Conservation (phyloP, 2,888 invertebrate species). For the Blastobasis adustella region DNA sequence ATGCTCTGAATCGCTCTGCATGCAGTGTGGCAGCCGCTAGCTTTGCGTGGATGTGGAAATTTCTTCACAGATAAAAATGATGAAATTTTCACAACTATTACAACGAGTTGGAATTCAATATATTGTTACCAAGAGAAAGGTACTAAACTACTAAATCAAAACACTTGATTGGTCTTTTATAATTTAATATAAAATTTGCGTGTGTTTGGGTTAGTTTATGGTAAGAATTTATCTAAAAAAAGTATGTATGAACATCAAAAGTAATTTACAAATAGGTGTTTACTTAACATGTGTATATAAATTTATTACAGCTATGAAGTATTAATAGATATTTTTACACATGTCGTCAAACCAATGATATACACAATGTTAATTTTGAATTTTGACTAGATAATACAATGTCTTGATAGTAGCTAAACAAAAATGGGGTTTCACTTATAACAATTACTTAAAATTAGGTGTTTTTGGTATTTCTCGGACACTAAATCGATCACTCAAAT, state of each 20-base stretch:
- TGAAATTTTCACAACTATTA: slow-evolving; percentile 5
- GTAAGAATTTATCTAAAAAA: slow-evolving; percentile 44
- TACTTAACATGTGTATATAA: neutral
- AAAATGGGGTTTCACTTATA: neutral
- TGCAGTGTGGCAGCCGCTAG: slow-evolving; percentile 14
- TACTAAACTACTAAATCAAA: slow-evolving; percentile 73
- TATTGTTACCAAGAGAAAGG: slow-evolving; percentile 32
- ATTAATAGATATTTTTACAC: neutral
- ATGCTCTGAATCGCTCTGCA: slow-evolving; percentile 37
- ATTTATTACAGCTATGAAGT: neutral
- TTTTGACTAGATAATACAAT: slow-evolving; percentile 7
- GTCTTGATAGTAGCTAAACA: neutral
- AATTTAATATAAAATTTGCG: slow-evolving; percentile 65
- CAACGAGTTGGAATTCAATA: no score
- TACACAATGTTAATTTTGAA: slow-evolving; percentile 8
- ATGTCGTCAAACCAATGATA: slow-evolving; percentile 4
- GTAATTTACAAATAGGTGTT: slow-evolving; percentile 2
- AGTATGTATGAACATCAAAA: slow-evolving; percentile 12
- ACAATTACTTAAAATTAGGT: slow-evolving; percentile 1
- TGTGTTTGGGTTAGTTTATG: slow-evolving; percentile 50
- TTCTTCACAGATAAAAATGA: slow-evolving; percentile 12
- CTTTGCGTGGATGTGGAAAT: slow-evolving; percentile 14
- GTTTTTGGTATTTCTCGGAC: slow-evolving; percentile 16
- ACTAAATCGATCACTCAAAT: slow-evolving; percentile 35
- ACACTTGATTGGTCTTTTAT: slow-evolving; percentile 66